Evolutionary conservation across 2,113 vertebrate species (phyloP), one percentile per base, ranked within the genome.

Genomic region (Aptenodytes patagonicus): DNA sequence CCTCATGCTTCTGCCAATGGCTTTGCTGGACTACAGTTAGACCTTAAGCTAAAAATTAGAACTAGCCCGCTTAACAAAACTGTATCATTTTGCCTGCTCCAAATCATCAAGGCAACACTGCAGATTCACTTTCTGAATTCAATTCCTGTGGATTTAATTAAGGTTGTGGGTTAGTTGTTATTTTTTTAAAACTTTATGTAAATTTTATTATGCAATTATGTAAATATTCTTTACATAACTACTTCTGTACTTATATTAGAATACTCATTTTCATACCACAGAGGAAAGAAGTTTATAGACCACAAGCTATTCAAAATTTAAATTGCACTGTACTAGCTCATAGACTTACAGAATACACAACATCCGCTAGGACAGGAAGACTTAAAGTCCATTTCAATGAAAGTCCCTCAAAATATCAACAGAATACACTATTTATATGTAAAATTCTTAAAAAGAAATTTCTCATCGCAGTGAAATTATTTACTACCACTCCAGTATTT

Each of bases 361-460:
- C 28, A 80, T 44, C 24, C 24, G 26, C 32, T 66, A 44, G 25
- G 19, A 42, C 17, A 42, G 17, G 13, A 80, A 80, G 40, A 20
- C 9, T 38, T 31, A 13, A 51, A 62, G 29, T 64, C 12, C 26
- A 21, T 79, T 32, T 65, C 31, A 52, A 66, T 65, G 24, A 7
- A 57, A 82, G 26, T 29, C 20, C 26, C 79, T 68, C 26, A 68
- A 68, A 55, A 66, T 44, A 44, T 36, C 21, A 52, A 54, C 15
- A 46, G 42, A n/a, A 38, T 79, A 42, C 10, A 34, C 11, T 24
- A 64, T 57, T 54, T n/a, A 68, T 32, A 44, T 32, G 26, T 36
- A 54, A 42, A 72, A 32, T 42, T 98, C 98, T 98, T 95, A 99
- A 98, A 97, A 22, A 98, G 98, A 98, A 99, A 98, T 51, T 92